Base-by-base conservation (phyloP, 35 echinoderm and acorn worm genomes). In the Amphiura filiformis region DNA sequence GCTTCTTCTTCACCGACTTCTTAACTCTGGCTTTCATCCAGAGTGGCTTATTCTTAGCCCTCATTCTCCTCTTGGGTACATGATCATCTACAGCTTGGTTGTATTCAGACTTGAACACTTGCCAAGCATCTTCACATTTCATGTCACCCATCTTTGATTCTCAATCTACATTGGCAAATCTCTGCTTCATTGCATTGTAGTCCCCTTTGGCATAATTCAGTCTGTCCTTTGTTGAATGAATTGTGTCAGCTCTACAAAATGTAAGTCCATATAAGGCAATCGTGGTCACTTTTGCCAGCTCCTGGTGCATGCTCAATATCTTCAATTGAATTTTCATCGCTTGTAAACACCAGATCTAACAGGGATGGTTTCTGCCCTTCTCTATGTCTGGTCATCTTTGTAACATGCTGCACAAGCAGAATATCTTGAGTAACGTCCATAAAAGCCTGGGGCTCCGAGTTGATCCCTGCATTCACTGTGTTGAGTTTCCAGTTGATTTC, bases 201-300 rank as follows among this genome's bases (percentile, higher is more conserved):
- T 88, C 40, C 1, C 1, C 77, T 38, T 88, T 77, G 26, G 1
- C 13, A 37, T 32, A 41, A 42, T 70, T 88, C n/a, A 30, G 75
- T 28, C 39, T 40, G 0, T 79, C 31, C 17, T 22, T 15, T 34
- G n/a, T 26, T 0, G 18, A 18, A 28, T 65, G 2, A 30, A 18
- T 31, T 37, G 37, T 47, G 12, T 40, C 12, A 18, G 39, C 1
- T 31, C 34, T 78, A 18, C 36, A 44, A 52, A 31, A 79, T 15
- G 64, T 82, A 89, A 33, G 52, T 76, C 34, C 22, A 91, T 5
- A 35, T 35, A 7, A 91, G 39, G 1, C 56, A 49, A 77, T 32
- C 38, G 64, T 92, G 90, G 37, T 92, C 90, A 87, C 90, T 92
- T 39, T 86, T 92, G 14, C 90, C 84, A 40, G 81, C 14, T 22